Evolutionary conservation across 2,113 vertebrate genomes (phyloP).

Genomic region (Physeter macrocephalus): DNA sequence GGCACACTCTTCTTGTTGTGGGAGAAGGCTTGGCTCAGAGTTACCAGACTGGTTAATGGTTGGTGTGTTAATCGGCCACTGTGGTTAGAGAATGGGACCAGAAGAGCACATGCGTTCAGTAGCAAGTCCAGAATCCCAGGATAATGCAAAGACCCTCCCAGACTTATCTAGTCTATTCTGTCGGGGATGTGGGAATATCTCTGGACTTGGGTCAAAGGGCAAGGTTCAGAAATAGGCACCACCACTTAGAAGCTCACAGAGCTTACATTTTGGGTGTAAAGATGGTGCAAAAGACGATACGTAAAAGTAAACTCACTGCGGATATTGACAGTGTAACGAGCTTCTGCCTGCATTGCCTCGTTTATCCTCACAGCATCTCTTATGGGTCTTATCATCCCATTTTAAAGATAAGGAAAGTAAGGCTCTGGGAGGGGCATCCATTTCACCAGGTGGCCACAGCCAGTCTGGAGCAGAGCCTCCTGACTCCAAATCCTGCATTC

Average conservation of each 20-base stretch:
- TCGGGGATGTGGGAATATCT: background rate
- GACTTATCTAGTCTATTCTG: background rate
- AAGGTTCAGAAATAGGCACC: background rate
- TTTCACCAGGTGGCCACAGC: background rate
- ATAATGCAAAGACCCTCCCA: background rate
- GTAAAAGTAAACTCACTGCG: background rate
- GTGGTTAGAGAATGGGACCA: background rate
- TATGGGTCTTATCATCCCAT: background rate
- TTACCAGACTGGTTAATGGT: background rate
- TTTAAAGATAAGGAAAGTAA: background rate
- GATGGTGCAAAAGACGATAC: accelerated
- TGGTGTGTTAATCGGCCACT: background rate
- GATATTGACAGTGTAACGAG: background rate
- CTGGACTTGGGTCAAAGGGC: background rate
- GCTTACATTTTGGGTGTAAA: background rate
- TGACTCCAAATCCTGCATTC: background rate
- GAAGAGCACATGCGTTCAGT: background rate
- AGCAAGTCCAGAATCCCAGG: background rate
- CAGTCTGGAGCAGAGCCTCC: background rate
- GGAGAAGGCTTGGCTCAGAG: background rate
- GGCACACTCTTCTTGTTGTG: background rate
- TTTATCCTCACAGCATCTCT: background rate
- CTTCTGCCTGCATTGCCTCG: accelerated
- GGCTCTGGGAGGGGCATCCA: accelerated
- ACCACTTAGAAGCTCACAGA: background rate